Conservation (phyloP, 2,888 invertebrate species). For the Ophion ellenae region DNA sequence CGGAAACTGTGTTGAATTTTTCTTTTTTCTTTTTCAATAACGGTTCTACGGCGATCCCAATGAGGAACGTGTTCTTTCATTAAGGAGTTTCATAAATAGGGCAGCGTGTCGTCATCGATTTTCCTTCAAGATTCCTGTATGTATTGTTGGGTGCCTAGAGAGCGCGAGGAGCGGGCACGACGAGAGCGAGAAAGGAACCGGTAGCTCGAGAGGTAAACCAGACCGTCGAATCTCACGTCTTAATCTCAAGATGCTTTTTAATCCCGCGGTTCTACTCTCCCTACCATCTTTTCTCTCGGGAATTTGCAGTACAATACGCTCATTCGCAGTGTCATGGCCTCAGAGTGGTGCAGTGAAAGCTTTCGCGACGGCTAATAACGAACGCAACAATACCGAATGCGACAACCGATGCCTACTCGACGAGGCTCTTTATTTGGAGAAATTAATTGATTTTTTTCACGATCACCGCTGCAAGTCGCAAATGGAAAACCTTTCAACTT, state of each 20-base stretch:
- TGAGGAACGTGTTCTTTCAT: constrained; percentile 43
- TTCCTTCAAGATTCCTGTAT: constrained; percentile 38
- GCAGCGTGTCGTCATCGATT: constrained; percentile 64
- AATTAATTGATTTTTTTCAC: neutral
- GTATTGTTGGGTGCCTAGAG: constrained; percentile 1
- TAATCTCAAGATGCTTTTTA: constrained; percentile 68
- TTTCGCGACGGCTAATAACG: neutral
- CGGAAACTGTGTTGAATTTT: neutral
- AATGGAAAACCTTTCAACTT: no score
- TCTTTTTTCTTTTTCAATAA: neutral
- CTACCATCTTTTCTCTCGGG: neutral
- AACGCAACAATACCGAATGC: no score
- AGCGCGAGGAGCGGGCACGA: neutral
- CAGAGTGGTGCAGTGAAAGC: constrained; percentile 17
- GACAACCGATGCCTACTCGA: no score
- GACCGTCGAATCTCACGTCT: constrained; percentile 72
- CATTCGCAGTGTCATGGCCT: neutral
- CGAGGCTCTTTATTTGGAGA: no score
- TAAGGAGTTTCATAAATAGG: constrained; percentile 56
- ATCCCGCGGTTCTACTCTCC: constrained; percentile 44
- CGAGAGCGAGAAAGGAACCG: neutral
- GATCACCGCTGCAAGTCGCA: neutral
- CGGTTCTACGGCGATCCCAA: neutral
- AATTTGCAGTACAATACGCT: constrained; percentile 42
- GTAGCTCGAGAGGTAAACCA: constrained; percentile 46